Conservation (phyloP, 2,113 vertebrate species). For the Phaethon lepturus region DNA sequence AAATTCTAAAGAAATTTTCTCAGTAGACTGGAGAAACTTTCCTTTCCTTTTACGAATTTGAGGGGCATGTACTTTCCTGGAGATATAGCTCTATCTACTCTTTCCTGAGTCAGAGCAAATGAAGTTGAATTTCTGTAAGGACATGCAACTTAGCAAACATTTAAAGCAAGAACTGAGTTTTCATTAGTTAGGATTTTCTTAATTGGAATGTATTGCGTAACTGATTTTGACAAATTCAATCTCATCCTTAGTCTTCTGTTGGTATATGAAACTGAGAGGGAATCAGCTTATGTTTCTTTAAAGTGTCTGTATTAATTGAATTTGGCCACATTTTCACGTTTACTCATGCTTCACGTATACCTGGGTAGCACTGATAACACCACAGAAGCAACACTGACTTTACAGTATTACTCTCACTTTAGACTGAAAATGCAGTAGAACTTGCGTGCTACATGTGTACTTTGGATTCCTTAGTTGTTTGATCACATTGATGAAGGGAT, state of each 20-base stretch:
- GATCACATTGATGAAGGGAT: slow-evolving; percentile 82
- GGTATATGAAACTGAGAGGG: background rate
- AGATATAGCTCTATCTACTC: background rate
- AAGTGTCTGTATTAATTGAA: background rate
- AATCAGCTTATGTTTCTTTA: background rate
- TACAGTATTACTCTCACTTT: background rate
- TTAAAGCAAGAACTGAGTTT: background rate
- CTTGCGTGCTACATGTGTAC: slow-evolving; percentile 59
- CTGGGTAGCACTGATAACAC: background rate
- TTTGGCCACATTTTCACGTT: background rate
- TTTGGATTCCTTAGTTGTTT: slow-evolving; percentile 79
- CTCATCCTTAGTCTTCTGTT: background rate
- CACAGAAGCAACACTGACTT: slow-evolving; percentile 27
- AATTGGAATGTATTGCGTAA: background rate
- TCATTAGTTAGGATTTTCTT: background rate
- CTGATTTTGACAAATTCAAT: background rate
- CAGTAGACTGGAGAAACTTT: background rate
- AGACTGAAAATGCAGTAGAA: slow-evolving; percentile 41
- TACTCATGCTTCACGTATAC: background rate
- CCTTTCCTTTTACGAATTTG: background rate
- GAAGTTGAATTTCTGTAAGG: background rate
- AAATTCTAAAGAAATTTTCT: background rate
- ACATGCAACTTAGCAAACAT: background rate
- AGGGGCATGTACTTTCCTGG: background rate
- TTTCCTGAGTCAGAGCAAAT: background rate